These are phyloP conservation scores for Aphaenogaster ashmeadi DNA, from an alignment of 1,140 invertebrate species.

Conservation along the genomic window DNA sequence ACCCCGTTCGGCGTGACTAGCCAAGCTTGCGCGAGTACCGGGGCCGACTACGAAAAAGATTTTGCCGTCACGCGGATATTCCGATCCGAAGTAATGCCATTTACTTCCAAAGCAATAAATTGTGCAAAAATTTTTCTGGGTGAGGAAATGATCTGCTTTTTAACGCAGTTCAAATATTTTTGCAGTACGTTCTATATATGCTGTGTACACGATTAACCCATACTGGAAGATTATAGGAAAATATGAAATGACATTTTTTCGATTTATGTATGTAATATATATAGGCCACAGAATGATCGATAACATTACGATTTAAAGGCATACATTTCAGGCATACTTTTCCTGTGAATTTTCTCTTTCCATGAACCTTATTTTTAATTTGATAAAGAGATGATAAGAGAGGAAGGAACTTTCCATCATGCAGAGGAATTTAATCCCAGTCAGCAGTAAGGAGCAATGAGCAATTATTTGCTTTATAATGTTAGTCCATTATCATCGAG, in stretches of 20 bases:
- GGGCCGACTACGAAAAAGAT: slow-evolving; percentile 71
- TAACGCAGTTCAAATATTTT: not conserved
- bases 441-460: slow-evolving; percentile 42
- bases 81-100: not conserved
- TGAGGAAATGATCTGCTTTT: not conserved
- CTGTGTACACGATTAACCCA: not conserved
- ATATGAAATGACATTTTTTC: not conserved
- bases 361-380: slow-evolving; percentile 19
- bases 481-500: slow-evolving; percentile 60
- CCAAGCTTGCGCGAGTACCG: slow-evolving; percentile 58
- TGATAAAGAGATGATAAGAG: slow-evolving; percentile 43
- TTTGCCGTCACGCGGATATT: slow-evolving; percentile 55
- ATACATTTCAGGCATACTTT: not conserved
- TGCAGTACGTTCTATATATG: not conserved
- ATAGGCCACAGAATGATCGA: not conserved
- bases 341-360: slow-evolving; percentile 6
- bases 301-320: not conserved
- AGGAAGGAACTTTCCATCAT: slow-evolving; percentile 46
- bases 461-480: slow-evolving; percentile 50
- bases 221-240: not conserved
- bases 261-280: not conserved
- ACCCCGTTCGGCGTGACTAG: slow-evolving; percentile 52
- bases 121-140: not conserved
- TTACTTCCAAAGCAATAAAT: not conserved
- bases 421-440: slow-evolving; percentile 26